Percentiles rank a stretch among this genome's conserved stretches.
Conservation (phyloP, 2,888 invertebrate species). For the Pantelozetes paolii region DNA sequence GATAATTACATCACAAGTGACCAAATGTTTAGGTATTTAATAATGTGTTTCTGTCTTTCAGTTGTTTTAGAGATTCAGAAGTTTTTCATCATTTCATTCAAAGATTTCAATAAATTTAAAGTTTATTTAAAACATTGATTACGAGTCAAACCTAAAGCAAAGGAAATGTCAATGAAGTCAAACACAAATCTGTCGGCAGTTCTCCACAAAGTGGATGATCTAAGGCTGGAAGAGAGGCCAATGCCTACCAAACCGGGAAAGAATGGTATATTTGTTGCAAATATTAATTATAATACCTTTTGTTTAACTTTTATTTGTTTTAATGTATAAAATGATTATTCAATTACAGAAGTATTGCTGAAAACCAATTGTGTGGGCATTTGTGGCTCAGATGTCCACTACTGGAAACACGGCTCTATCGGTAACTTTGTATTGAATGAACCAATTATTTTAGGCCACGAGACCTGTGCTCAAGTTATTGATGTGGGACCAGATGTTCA, state of each 20-base stretch:
- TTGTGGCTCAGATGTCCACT: slow-evolving; percentile 90
- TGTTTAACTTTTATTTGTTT: too few species aligned
- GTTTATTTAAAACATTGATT: too few species aligned
- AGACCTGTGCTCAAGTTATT: slow-evolving; percentile 62
- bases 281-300: not conserved
- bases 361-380: slow-evolving; percentile 68
- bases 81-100: too few species aligned
- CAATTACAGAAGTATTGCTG: slow-evolving; percentile 45
- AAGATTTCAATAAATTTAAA: too few species aligned
- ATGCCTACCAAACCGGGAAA: slow-evolving; percentile 39
- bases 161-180: not conserved
- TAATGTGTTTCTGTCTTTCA: too few species aligned
- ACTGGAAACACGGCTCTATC: slow-evolving; percentile 75
- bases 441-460: slow-evolving; percentile 94
- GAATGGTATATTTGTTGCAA: slow-evolving; percentile 37
- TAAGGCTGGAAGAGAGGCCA: slow-evolving; percentile 47
- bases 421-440: slow-evolving; percentile 77
- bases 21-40: too few species aligned
- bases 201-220: slow-evolving; percentile 50
- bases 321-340: too few species aligned
- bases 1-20: too few species aligned
- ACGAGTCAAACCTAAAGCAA: too few species aligned
- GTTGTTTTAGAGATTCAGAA: too few species aligned
- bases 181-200: slow-evolving; percentile 50
- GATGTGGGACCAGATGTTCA: slow-evolving; percentile 64